Base-by-base conservation (phyloP, 1,140 invertebrate species). In the Lordiphosa mommai region DNA sequence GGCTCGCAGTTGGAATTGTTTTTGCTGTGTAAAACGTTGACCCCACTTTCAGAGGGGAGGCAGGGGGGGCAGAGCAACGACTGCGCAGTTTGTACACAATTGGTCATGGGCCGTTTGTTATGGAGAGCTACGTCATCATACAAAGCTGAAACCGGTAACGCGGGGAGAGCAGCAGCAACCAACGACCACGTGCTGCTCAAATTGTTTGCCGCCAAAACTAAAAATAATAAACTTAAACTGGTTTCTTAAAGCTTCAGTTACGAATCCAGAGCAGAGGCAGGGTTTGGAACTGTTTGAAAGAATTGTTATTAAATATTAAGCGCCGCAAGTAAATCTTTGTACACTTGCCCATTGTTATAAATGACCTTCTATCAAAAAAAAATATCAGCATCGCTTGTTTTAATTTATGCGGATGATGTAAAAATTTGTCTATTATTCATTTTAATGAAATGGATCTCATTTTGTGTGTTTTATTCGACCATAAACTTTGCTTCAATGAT, bases 31-130 rank as follows among this genome's bases (percentile, higher is more conserved):
- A 59, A 69, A 53, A 37, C 76, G 27, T 82, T 82, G 76, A 82
- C 70, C 74, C 58, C 71, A 50, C 61, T 58, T 40, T 30, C 34
- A 5, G 20, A 8, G 20, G 29, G 8, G n/a, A n/a, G n/a, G n/a
- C n/a, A n/a, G 30, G 13, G 12, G 8, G 12, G 34, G 6, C 36
- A 36, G 14, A 8, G 29, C 23, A 27, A 23, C 23, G 63, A 77
- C 52, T 59, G 72, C 73, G 73, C 55, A 79, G 48, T 63, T 61
- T 7, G 48, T 50, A 46, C 64, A 32, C 46, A 63, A 79, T 79
- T 61, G 76, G 76, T 84, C 76, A 84, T 69, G 76, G 77, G 38
- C 53, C 63, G 72, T 61, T 82, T 71, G 23, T 27, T 27, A 7
- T 27, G 23, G 53, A 68, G 68, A 71, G 47, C 61, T 76, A 68